Conservation (phyloP, 1,140 invertebrate genomes). For the Microplitis mediator region DNA sequence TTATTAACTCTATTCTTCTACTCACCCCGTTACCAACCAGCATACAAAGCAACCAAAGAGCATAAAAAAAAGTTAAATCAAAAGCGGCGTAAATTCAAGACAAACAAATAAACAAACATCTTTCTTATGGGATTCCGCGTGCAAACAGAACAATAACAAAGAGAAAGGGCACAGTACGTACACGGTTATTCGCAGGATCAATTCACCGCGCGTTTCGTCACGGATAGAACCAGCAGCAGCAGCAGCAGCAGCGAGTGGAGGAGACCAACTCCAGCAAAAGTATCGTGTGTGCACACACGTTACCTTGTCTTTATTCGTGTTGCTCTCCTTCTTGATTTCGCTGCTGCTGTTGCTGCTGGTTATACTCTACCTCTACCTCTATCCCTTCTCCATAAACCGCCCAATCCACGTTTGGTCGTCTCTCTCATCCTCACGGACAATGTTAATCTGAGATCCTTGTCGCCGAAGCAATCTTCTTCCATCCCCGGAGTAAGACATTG, state of each 20-base stretch:
- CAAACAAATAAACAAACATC: neutral
- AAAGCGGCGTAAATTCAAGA: neutral
- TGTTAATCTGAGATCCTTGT: slow-evolving; percentile 3
- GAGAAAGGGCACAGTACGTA: neutral
- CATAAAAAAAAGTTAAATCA: neutral
- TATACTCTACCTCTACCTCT: neutral
- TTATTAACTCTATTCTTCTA: too few relatives aligned
- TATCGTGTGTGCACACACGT: slow-evolving; percentile 11
- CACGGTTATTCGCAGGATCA: slow-evolving; percentile 18
- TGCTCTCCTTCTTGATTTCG: neutral
- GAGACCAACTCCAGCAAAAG: neutral
- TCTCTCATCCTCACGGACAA: neutral
- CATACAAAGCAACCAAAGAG: neutral
- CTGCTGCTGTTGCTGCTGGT: neutral
- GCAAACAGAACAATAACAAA: neutral
- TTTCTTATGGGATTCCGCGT: too few relatives aligned
- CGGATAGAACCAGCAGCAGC: neutral
- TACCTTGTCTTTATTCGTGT: neutral
- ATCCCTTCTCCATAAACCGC: neutral
- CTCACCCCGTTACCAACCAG: too few relatives aligned
- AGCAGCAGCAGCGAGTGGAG: too few relatives aligned
- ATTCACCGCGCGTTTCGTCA: slow-evolving; percentile 30
- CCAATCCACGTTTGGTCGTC: neutral
- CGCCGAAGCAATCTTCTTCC: slow-evolving; percentile 47
- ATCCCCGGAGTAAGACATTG: slow-evolving; percentile 61